phyloP scores from a whole-genome alignment of 2,113 vertebrate species.

The Patagioenas fasciata region DNA sequence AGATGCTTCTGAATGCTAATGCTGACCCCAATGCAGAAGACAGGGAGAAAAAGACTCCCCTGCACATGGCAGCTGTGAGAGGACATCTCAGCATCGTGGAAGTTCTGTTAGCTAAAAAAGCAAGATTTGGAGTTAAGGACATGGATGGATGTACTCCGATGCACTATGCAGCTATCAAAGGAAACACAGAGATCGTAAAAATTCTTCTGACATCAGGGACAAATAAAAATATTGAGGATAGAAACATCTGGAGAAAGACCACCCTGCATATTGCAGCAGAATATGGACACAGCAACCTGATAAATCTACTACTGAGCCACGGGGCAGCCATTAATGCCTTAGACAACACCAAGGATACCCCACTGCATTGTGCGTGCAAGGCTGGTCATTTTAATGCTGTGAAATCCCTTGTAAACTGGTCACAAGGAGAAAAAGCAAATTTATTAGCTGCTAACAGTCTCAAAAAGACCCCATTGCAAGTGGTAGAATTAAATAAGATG shows the following conservation, averaged over 20 bases:
- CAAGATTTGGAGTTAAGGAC: conserved; percentile 74
- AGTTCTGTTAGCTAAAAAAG: conserved; percentile 65
- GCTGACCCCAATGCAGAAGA: conserved; percentile 70
- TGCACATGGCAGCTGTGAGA: conserved; percentile 74
- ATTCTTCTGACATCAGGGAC: conserved; percentile 57
- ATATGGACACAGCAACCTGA: conserved; percentile 62
- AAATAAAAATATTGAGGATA: conserved; percentile 75
- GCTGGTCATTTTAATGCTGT: conserved; percentile 61
- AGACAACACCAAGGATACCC: conserved; percentile 78
- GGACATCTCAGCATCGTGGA: conserved; percentile 46
- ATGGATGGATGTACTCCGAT: conserved; percentile 79
- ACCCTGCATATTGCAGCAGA: conserved; percentile 73
- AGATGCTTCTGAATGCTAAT: conserved; percentile 71
- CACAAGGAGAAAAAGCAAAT: conserved; percentile 65
- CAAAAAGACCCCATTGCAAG: conserved; percentile 78
- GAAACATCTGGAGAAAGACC: conserved; percentile 80
- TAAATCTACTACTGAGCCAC: conserved; percentile 58
- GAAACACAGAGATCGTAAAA: conserved; percentile 50
- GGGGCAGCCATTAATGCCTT: conserved; percentile 73
- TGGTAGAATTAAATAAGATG: conserved; percentile 63
- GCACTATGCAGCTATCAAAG: conserved; percentile 71
- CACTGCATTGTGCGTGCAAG: conserved; percentile 77
- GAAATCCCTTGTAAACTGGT: conserved; percentile 69
- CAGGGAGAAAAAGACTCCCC: conserved; percentile 78
- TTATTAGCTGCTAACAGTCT: conserved; percentile 72